A percentile compares a stretch with the other conserved stretches of the same genome.
These are phyloP conservation scores for Eublepharis macularius DNA, from an alignment of 2,113 vertebrate genomes.

Conservation along the genomic window DNA sequence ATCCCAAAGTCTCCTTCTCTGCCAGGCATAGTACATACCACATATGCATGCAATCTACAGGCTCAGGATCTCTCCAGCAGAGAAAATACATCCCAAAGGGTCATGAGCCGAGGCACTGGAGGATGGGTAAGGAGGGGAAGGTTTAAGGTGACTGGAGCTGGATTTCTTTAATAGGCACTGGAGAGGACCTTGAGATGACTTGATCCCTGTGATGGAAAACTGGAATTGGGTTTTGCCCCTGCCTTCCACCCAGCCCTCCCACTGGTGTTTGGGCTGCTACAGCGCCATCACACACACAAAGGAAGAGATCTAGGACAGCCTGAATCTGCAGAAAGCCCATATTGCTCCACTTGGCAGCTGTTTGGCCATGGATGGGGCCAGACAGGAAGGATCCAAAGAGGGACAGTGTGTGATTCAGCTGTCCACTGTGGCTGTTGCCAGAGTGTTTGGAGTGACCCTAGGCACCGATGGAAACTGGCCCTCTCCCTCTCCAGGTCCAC, in stretches of 20 bases:
- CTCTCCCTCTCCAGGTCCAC: background rate
- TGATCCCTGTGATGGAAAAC: constrained; percentile 5
- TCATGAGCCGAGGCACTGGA: constrained; percentile 37
- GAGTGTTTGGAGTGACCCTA: background rate
- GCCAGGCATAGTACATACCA: constrained; percentile 2
- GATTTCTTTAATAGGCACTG: constrained; percentile 30
- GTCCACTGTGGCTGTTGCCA: background rate
- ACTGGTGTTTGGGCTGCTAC: background rate
- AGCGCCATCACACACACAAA: constrained; percentile 35
- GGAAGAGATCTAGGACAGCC: background rate
- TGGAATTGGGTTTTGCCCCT: background rate
- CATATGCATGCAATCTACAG: constrained; percentile 12
- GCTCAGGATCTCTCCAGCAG: background rate
- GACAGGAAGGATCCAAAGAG: background rate
- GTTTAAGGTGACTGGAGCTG: background rate
- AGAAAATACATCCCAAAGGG: constrained; percentile 51
- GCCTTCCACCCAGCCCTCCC: background rate
- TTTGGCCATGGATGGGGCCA: background rate
- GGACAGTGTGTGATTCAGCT: background rate
- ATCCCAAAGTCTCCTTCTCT: background rate
- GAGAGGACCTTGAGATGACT: background rate
- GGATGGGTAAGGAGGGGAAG: background rate
- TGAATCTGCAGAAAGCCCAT: background rate
- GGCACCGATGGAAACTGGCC: constrained; percentile 29
- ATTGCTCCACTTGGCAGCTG: background rate